Percentiles rank a stretch among this genome's conserved stretches.
phyloP scores from a whole-genome alignment of 2,888 invertebrate species.

The Drosophila diplacantha region DNA sequence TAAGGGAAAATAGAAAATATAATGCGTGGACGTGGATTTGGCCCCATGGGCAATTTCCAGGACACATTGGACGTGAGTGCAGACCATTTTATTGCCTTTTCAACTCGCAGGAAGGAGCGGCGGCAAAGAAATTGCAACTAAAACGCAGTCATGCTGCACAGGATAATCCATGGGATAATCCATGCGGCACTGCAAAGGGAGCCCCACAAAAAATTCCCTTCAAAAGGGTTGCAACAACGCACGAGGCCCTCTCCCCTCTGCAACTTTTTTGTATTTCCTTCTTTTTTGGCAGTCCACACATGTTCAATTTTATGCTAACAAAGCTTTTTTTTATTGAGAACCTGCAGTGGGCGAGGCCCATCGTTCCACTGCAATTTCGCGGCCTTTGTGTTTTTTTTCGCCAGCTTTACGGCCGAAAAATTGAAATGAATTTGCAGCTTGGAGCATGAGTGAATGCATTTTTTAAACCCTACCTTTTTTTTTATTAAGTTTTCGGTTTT shows the following conservation, averaged over 20 bases:
- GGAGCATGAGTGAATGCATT: constrained; percentile 49
- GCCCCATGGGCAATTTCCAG: constrained; percentile 18
- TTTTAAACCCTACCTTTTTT: constrained; percentile 33
- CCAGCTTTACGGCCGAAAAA: constrained; percentile 39
- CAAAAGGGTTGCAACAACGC: constrained; percentile 41
- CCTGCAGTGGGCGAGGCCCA: constrained; percentile 1
- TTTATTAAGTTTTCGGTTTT: constrained; percentile 32
- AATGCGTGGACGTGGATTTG: constrained; percentile 9
- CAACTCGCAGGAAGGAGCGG: constrained; percentile 18
- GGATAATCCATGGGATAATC: constrained; percentile 68
- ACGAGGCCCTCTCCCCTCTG: background rate
- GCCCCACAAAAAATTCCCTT: constrained; percentile 11
- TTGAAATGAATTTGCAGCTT: constrained; percentile 60
- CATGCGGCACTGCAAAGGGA: constrained; percentile 25
- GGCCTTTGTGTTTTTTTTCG: constrained; percentile 56
- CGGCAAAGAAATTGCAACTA: constrained; percentile 58
- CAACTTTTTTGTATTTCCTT: background rate
- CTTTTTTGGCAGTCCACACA: constrained; percentile 38
- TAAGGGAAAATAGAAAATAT: constrained; percentile 42
- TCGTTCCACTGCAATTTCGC: constrained; percentile 51
- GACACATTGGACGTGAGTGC: constrained; percentile 25
- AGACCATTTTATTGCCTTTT: constrained; percentile 39
- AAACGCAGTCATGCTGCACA: constrained; percentile 67
- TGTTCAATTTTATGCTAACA: constrained; percentile 67
- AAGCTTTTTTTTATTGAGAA: constrained; percentile 51